A percentile compares a stretch with the other conserved stretches of the same genome.
Evolutionary conservation across 2,113 vertebrate species (phyloP).

Genomic region (Rhombomys opimus): DNA sequence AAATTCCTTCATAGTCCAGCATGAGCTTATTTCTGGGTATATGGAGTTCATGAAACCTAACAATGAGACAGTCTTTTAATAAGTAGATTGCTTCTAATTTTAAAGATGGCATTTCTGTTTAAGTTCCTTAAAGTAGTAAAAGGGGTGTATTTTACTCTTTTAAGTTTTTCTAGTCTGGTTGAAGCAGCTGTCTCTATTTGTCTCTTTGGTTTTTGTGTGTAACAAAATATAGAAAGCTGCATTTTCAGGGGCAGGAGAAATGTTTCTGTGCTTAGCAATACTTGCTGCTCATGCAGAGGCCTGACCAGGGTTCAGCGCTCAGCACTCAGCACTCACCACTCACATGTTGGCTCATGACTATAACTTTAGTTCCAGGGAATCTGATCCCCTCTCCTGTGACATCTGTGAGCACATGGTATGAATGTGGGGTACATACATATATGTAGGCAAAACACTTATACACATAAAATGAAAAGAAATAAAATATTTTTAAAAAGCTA

Average conservation of each 20-base stretch:
- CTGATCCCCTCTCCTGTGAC: background rate
- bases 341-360: background rate
- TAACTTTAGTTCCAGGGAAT: background rate
- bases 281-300: background rate
- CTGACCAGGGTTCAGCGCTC: background rate
- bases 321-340: background rate
- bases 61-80: background rate
- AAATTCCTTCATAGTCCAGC: background rate
- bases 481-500: background rate
- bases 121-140: slow-evolving; percentile 13
- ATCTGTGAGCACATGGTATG: background rate
- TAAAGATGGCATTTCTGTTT: background rate
- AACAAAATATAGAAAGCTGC: background rate
- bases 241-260: background rate
- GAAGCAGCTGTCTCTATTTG: background rate
- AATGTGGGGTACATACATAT: background rate
- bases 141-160: background rate
- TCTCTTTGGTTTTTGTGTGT: background rate
- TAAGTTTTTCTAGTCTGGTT: background rate
- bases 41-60: background rate
- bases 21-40: background rate
- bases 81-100: slow-evolving; percentile 35
- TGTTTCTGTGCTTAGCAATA: background rate
- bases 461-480: background rate
- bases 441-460: background rate